A percentile compares a stretch with the other conserved stretches of the same genome.
phyloP scores from a whole-genome alignment of 2,113 vertebrate species.

The Chiloscyllium plagiosum region DNA sequence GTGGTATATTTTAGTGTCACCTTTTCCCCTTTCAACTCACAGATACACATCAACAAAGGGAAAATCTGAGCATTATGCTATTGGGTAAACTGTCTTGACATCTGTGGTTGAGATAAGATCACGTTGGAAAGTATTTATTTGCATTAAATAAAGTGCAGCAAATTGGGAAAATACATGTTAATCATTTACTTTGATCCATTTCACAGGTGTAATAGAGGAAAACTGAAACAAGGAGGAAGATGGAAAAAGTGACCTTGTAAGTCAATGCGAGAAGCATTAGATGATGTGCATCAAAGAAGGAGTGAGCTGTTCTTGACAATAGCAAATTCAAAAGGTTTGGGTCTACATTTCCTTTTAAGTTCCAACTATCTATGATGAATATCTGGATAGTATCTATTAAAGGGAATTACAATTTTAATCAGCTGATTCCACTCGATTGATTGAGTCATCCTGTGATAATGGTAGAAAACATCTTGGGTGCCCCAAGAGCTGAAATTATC shows the following conservation, averaged over 20 bases:
- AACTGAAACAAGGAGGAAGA: background rate
- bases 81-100: background rate
- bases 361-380: background rate
- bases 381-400: background rate
- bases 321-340: background rate
- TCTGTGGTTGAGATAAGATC: background rate
- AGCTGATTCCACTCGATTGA: background rate
- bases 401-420: slow-evolving; percentile 2
- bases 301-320: background rate
- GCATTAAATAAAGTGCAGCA: background rate
- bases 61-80: background rate
- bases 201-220: background rate
- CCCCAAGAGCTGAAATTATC: background rate
- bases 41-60: background rate
- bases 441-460: background rate
- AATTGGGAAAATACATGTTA: background rate
- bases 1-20: background rate
- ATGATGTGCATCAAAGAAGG: background rate
- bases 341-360: background rate
- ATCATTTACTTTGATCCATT: background rate
- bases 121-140: background rate
- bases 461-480: background rate
- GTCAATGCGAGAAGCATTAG: background rate
- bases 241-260: background rate
- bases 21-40: background rate